Percentiles rank a stretch among this genome's conserved stretches.
Conservation (phyloP, 2,888 invertebrate genomes). For the Suillia variegata region DNA sequence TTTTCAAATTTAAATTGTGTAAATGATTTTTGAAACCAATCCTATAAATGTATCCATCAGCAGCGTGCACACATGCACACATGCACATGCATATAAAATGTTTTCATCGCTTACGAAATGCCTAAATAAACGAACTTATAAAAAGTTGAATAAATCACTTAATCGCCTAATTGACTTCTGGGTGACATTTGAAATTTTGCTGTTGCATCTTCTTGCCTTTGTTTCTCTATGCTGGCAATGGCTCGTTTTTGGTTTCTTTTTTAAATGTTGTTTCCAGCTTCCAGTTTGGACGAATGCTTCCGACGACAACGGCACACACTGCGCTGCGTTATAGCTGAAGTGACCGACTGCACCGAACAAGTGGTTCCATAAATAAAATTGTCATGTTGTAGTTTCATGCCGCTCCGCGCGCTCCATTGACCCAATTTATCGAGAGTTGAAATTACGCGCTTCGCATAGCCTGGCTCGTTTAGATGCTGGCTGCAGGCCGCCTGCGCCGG, state of each 20-base stretch:
- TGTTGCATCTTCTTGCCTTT: no score
- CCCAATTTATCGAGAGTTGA: slow-evolving; percentile 3
- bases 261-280: neutral
- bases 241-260: neutral
- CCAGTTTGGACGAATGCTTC: neutral
- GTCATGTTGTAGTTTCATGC: neutral
- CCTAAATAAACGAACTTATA: neutral
- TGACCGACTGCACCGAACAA: slow-evolving; percentile 7
- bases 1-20: no score
- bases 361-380: slow-evolving; percentile 15
- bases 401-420: slow-evolving; percentile 8
- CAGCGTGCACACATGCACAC: no score
- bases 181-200: slow-evolving; percentile 7
- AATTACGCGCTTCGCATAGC: neutral
- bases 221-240: neutral
- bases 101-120: neutral
- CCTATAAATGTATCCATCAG: no score
- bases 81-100: no score
- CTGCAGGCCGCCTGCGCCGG: neutral
- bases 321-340: neutral
- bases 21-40: no score
- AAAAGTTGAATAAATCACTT: slow-evolving; percentile 1
- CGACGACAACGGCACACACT: neutral
- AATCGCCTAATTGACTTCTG: slow-evolving; percentile 11
- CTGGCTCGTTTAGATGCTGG: no score